Conservation (phyloP, 1,140 invertebrate genomes). For the Potamilus streckersoni region DNA sequence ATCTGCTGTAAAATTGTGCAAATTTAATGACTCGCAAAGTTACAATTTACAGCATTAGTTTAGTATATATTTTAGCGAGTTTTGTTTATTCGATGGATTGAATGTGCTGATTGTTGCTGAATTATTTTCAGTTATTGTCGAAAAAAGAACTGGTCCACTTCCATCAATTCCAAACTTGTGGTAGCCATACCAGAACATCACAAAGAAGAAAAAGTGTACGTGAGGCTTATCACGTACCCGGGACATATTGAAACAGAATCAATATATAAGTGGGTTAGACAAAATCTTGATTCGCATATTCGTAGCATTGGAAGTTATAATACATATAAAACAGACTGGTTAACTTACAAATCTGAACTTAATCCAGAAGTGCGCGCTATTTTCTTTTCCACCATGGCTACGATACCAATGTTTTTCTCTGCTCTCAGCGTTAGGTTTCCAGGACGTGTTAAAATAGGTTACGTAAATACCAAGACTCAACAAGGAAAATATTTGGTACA, state of each 20-base stretch:
- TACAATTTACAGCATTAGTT: too few species aligned
- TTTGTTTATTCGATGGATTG: too few species aligned
- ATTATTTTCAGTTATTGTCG: slow-evolving; percentile 66
- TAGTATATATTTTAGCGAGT: too few species aligned
- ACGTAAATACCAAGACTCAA: slow-evolving; percentile 56
- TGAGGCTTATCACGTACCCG: slow-evolving; percentile 53
- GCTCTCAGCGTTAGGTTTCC: slow-evolving; percentile 72
- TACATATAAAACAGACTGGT: slow-evolving; percentile 59
- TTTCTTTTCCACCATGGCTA: slow-evolving; percentile 65
- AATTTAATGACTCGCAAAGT: background rate
- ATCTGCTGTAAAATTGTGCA: background rate
- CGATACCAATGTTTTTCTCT: slow-evolving; percentile 70
- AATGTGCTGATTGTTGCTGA: background rate
- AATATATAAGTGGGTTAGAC: slow-evolving; percentile 69
- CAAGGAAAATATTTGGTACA: slow-evolving; percentile 44
- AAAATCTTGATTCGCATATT: slow-evolving; percentile 67
- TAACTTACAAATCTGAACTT: slow-evolving; percentile 38
- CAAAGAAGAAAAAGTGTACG: slow-evolving; percentile 42
- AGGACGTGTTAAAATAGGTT: slow-evolving; percentile 70
- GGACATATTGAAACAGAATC: slow-evolving; percentile 56
- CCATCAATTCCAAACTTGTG: slow-evolving; percentile 60
- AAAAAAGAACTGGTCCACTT: slow-evolving; percentile 68
- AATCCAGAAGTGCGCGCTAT: slow-evolving; percentile 66
- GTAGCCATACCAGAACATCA: slow-evolving; percentile 70
- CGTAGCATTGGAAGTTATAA: slow-evolving; percentile 52